These are phyloP conservation scores for Sanderia malayensis DNA, from an alignment of 30 jellyfish, hydroid and myxozoan genomes.

Conservation along the genomic window DNA sequence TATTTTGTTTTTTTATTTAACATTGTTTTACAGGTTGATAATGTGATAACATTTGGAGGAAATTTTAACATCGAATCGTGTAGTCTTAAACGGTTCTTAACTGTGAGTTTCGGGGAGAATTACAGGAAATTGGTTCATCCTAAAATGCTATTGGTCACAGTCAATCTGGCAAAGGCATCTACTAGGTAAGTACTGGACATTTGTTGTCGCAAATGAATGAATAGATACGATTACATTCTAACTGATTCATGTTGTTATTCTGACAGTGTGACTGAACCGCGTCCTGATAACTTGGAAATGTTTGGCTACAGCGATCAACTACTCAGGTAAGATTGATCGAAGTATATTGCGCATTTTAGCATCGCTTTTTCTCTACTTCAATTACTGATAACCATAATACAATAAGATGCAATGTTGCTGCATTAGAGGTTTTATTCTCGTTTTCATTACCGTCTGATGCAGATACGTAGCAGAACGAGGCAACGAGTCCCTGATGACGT, in stretches of 20 bases:
- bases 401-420: too few relatives aligned
- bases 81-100: constrained; percentile 2
- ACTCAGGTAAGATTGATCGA: constrained; percentile 68
- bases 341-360: too few relatives aligned
- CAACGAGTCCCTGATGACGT: constrained; percentile 42
- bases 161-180: constrained; percentile 5
- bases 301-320: constrained; percentile 87
- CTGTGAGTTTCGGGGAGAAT: constrained; percentile 6
- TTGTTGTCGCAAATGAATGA: too few relatives aligned
- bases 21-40: constrained; percentile 53
- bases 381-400: too few relatives aligned
- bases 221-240: too few relatives aligned
- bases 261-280: constrained; percentile 3
- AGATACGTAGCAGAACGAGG: constrained; percentile 90
- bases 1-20: too few relatives aligned
- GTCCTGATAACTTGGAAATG: constrained; percentile 45
- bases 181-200: constrained; percentile 22
- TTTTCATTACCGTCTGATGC: not conserved
- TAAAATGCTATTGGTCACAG: constrained; percentile 38
- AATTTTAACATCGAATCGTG: not conserved
- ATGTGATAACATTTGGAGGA: constrained; percentile 28
- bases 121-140: constrained; percentile 49
- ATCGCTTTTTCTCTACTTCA: too few relatives aligned
- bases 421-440: too few relatives aligned
- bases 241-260: not conserved